Conservation (phyloP, 2,888 invertebrate species). For the Phalera bucephala region DNA sequence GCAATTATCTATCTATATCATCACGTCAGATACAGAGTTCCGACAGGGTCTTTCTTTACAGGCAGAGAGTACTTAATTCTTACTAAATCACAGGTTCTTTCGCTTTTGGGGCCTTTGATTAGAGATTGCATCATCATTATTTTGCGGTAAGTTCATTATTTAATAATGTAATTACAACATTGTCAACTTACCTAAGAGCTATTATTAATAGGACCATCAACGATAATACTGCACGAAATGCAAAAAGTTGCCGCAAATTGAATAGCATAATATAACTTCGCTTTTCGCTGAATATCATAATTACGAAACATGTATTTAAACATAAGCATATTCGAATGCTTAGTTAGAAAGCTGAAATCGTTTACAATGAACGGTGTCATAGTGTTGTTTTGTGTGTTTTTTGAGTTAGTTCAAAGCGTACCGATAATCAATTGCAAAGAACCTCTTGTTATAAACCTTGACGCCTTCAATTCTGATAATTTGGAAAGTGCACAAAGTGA, state of each 20-base stretch:
- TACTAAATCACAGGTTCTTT: too few species aligned
- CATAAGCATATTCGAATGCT: slow-evolving; percentile 7
- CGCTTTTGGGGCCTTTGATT: too few species aligned
- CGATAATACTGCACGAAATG: not conserved
- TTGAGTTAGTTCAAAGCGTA: slow-evolving; percentile 14
- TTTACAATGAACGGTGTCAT: slow-evolving; percentile 17
- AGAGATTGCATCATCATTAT: too few species aligned
- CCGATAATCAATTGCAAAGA: slow-evolving; percentile 14
- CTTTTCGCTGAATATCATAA: slow-evolving; percentile 23
- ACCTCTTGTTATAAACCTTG: slow-evolving; percentile 9
- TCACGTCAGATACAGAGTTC: too few species aligned
- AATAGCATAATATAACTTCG: slow-evolving; percentile 13
- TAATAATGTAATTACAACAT: too few species aligned
- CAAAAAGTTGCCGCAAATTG: not conserved
- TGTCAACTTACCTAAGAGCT: too few species aligned
- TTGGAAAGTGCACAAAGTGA: slow-evolving; percentile 7
- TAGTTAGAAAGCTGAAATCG: slow-evolving; percentile 5
- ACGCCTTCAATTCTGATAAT: slow-evolving; percentile 7
- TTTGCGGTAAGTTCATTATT: too few species aligned
- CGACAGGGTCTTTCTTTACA: too few species aligned
- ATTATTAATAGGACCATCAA: too few species aligned
- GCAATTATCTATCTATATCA: too few species aligned
- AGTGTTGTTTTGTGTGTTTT: slow-evolving; percentile 12
- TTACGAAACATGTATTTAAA: slow-evolving; percentile 9
- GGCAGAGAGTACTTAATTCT: too few species aligned